Base-by-base conservation (phyloP, 2,888 invertebrate species). In the Yponomeuta plumbellus region DNA sequence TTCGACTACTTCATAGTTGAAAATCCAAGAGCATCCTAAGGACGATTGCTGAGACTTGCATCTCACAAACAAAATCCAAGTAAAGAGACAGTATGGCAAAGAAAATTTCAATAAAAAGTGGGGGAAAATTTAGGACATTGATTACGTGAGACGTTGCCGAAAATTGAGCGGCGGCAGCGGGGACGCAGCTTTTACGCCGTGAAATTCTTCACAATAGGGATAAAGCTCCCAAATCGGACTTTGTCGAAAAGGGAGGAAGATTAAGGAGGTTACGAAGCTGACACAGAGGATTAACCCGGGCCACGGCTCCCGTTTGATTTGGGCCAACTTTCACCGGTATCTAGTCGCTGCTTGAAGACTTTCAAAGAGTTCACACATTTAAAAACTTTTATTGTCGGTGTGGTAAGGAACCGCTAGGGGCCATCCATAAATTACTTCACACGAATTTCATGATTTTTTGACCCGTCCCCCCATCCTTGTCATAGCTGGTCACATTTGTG, bases 181-280 rank as follows among this genome's bases (percentile, higher is more conserved):
- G 23, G 23, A 22, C 59, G 59, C 21, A 22, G 44, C 59, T 23
- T 59, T 59, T 22, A 23, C 59, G 21, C 21, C 21, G 59, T 59
- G 23, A 21, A 23, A 59, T 61, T 61, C 34, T 61, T 61, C 61
- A 61, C 75, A 74, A 73, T 74, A 73, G 71, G 70, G 70, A 71
- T 74, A 77, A 75, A 78, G 78, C 77, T 73, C 71, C 71, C 75
- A 74, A 79, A 80, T 83, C 80, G 77, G 78, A 79, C 75, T 80
- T 81, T 81, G 73, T 74, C 78, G 73, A 78, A 84, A 34, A 79
- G 81, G 78, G 82, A 83, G 83, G 80, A 82, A 85, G 87, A 86
- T 88, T 87, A 86, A 80, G 77, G 81, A 86, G 87, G 87, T 86
- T 84, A 84, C 83, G 79, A 80, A 78, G 83, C 84, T 85, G 88